These are phyloP conservation scores for Nilaparvata lugens DNA, from an alignment of 1,140 invertebrate species.

Conservation along the genomic window DNA sequence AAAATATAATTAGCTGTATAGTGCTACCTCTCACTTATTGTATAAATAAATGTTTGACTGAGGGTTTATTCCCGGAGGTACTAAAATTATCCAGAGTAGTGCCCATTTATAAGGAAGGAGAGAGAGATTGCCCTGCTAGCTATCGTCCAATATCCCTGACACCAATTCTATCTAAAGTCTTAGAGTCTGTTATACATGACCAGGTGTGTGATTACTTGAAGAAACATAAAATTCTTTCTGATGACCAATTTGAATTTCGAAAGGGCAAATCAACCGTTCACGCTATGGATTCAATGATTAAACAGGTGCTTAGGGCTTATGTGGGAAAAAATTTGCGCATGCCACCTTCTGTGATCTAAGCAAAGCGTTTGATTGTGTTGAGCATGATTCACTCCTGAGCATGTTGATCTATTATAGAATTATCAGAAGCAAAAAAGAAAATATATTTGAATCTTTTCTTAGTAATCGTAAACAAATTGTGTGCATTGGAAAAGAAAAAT, in stretches of 20 bases:
- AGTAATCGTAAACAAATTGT: background rate
- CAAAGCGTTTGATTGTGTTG: no score
- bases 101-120: background rate
- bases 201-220: slow-evolving; percentile 1
- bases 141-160: background rate
- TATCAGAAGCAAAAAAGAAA: no score
- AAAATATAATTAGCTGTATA: no score
- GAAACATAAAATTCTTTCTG: background rate
- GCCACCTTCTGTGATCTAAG: no score
- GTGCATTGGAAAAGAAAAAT: background rate
- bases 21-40: background rate
- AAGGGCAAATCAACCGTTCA: background rate
- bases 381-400: no score
- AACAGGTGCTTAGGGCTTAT: background rate
- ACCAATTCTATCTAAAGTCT: background rate
- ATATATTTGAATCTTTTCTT: no score
- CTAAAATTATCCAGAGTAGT: slow-evolving; percentile 9
- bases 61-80: background rate
- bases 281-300: background rate
- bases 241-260: background rate
- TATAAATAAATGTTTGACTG: slow-evolving; percentile 4
- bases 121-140: background rate
- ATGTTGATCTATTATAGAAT: no score
- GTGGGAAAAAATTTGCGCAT: no score
- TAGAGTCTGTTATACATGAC: background rate